Base-by-base conservation (phyloP, 92 coral and sea anemone genomes). In the Siderastrea radians region DNA sequence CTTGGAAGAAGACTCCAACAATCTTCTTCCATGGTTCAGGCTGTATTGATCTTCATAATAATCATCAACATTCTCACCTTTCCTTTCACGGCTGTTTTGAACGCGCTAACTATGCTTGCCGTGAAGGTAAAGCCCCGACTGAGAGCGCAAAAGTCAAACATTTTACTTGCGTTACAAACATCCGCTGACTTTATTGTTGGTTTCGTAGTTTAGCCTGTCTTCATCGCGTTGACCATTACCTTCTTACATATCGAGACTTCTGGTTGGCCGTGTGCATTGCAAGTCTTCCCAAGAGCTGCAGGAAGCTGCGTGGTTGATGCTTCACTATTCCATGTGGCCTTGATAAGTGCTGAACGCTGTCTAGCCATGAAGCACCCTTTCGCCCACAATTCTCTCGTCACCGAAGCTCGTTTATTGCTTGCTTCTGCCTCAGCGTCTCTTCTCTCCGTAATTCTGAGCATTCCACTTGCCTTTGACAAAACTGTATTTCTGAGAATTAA, bases 61-160 rank as follows among this genome's bases (percentile, higher is more conserved):
- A 47, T 44, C 68, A 44, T 77, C 53, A 59, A 77, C 16, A 77
- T 60, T 52, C 9, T 59, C 38, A 13, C 69, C 0, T 14, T 59
- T 49, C 68, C 81, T 77, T 77, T 77, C 54, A 77, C 68, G 0
- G 51, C 19, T 77, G 51, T 43, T 44, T 58, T 59, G 66, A 76
- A 76, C 67, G 80, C 50, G 15, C 49, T 76, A 50, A 67, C 58
- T 2, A 44, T 76, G 19, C 14, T 52, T 45, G 80, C 80, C 17
- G 80, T 76, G 48, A 57, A 45, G 15, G 38, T 26, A 26, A 26
- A 26, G 51, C 44, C 68, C 9, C 52, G 67, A 9, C 49, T 76
- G 67, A 76, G 80, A 76, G 50, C 50, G 12, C 45, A 58, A 50
- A 57, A 76, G 80, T 76, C 79, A 13, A 74, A 74, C 79, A 52